Evolutionary conservation across 2,113 vertebrate genomes (phyloP), one percentile per base, ranked within the genome.

Genomic region (Lophura nycthemera): DNA sequence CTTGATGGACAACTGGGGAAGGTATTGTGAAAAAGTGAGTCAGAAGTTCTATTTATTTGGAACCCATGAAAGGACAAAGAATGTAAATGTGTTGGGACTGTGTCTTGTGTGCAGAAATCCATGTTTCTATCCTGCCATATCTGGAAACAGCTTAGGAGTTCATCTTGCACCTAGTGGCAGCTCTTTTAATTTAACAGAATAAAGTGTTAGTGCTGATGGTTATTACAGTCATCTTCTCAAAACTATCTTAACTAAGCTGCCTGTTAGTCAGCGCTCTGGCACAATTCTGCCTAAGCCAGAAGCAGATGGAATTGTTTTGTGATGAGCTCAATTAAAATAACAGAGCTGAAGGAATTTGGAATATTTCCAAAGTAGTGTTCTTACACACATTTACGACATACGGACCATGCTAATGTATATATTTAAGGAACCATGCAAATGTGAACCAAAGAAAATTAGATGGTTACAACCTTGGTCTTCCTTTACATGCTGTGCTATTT

Each of bases 391-490:
- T 15, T 43, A 38, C 38, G 9, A 38, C 10, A 38, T 38, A 38
- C 38, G 38, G 38, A 38, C 38, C 38, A 11, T 38, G 38, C 10
- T 38, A 38, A 38, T 38, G 38, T 38, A 16, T 8, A 24, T 50
- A 25, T 0, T 0, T 8, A 25, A 72, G 10, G 38, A 42, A 11
- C 29, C 60, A 14, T 48, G 42, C 36, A 78, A 40, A 15, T 8
- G 21, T 30, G 19, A 78, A 36, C 42, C 36, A 40, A 40, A 64
- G 65, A 59, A 71, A 71, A 74, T 1, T 2, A 67, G 52, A 24
- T 2, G 1, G 54, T 50, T 78, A 16, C 80, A 67, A 19, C 4
- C 8, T 36, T 11, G 30, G 4, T n/a, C 42, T 42, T 36, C 7
- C 15, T 59, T 74, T 72, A 24, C 54, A 40, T 78, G 4, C 45